Base-by-base conservation (phyloP, 2,113 vertebrate species). In the Cyanoramphus novaezelandiae region DNA sequence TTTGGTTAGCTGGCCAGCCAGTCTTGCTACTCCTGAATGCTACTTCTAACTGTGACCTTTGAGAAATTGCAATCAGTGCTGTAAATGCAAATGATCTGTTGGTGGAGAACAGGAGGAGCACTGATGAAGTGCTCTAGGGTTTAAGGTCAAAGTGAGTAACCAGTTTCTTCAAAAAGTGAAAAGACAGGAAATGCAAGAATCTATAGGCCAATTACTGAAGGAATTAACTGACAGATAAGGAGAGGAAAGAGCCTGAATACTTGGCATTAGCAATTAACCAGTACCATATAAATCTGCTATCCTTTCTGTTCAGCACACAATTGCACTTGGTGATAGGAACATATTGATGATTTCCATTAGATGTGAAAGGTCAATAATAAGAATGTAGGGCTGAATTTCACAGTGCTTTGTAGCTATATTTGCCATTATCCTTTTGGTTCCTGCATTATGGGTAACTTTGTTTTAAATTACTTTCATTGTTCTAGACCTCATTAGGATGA, bases 31-130 rank as follows among this genome's bases (percentile, higher is more conserved):
- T 29, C 15, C 43, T 53, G 49, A 44, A 46, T 59, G 14, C 35
- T 86, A 4, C 49, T 88, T 91, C 53, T 91, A 72, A 65, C 37
- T 70, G 43, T 83, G 75, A 96, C 71, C 88, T 96, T 95, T 86
- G n/a, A 92, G 85, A 71, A 91, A 83, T 11, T 82, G 43, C 43
- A 88, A 2, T 77, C 49, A 44, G 35, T 47, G 44, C 23, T 92
- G 60, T 49, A 84, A 82, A 10, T 79, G 77, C 62, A 82, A 72
- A 91, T 31, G 70, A 86, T 75, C 47, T 2, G 16, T 67, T 89
- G 79, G 49, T 9, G 10, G 41, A 80, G 47, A 92, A 68, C 50
- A 95, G 82, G 64, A 93, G 17, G 69, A 90, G 35, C 53, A 27
- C 55, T 92, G 67, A 70, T 69, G 50, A 96, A 80, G n/a, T 88